These are phyloP conservation scores for Latrodectus geometricus DNA, from an alignment of 1,140 invertebrate species.

Conservation along the genomic window DNA sequence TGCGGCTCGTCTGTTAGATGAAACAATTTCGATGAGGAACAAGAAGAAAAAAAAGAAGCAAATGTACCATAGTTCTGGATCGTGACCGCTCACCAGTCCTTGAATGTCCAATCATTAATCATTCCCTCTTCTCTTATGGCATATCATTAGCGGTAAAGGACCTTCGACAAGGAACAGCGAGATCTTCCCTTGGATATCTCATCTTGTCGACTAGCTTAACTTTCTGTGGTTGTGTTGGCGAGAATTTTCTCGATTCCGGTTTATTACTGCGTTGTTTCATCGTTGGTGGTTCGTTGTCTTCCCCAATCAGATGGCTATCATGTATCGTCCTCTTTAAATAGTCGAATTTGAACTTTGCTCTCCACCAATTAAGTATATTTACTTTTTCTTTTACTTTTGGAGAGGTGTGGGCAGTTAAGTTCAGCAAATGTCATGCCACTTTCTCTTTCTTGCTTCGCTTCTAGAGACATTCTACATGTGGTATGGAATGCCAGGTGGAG, in stretches of 20 bases:
- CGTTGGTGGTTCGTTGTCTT: too few relatives aligned
- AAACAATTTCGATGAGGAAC: background rate
- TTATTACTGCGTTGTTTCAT: too few relatives aligned
- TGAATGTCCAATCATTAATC: conserved; percentile 28
- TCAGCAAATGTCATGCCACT: background rate
- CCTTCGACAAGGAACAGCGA: background rate
- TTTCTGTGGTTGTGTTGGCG: too few relatives aligned
- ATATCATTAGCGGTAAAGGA: conserved; percentile 32
- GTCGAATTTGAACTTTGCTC: background rate
- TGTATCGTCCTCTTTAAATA: background rate
- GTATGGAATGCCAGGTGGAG: too few relatives aligned
- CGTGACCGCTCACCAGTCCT: conserved; percentile 14
- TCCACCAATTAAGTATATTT: background rate
- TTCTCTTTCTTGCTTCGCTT: too few relatives aligned
- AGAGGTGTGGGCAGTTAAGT: background rate
- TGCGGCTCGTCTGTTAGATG: background rate
- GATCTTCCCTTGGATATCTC: background rate
- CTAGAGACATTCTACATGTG: too few relatives aligned
- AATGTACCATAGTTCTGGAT: conserved; percentile 21
- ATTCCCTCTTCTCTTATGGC: conserved; percentile 27
- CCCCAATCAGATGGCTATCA: background rate
- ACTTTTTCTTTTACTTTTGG: background rate
- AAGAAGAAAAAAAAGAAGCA: background rate
- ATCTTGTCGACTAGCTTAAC: background rate
- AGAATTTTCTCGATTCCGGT: too few relatives aligned